Percentiles rank a stretch among this genome's conserved stretches.
phyloP scores from a whole-genome alignment of 2,888 invertebrate genomes.

The Gonocerus acuteangulatus region DNA sequence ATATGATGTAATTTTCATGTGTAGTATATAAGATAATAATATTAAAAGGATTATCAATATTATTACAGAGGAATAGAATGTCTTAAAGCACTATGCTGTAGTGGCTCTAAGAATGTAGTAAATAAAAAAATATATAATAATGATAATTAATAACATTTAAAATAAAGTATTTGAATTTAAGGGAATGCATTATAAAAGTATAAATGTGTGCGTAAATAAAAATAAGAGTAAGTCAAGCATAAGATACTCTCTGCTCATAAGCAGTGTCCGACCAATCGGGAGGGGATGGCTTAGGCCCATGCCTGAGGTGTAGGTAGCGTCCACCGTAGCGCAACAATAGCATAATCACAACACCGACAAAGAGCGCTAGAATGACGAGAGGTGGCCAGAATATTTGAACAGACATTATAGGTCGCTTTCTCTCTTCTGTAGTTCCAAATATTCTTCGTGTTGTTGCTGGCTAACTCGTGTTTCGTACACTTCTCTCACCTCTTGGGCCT shows the following conservation, averaged over 20 bases:
- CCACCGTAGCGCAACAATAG: slow-evolving; percentile 67
- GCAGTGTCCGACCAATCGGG: slow-evolving; percentile 58
- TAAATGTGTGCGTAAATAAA: too few relatives aligned
- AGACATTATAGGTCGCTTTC: slow-evolving; percentile 73
- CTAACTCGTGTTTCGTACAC: slow-evolving; percentile 37
- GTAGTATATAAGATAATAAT: too few relatives aligned
- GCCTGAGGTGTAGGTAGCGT: slow-evolving; percentile 60
- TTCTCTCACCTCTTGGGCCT: slow-evolving; percentile 37
- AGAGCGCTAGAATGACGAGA: slow-evolving; percentile 61
- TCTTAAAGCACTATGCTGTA: too few relatives aligned
- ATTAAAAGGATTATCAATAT: too few relatives aligned
- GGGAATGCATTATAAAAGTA: too few relatives aligned
- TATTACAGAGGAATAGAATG: too few relatives aligned
- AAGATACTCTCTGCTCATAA: slow-evolving; percentile 58
- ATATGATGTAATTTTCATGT: too few relatives aligned
- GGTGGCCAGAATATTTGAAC: slow-evolving; percentile 71
- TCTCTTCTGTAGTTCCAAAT: slow-evolving; percentile 63
- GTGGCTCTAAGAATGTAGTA: too few relatives aligned
- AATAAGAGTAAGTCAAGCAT: slow-evolving; percentile 49
- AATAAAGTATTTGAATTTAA: too few relatives aligned
- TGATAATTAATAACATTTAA: too few relatives aligned
- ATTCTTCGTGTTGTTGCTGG: slow-evolving; percentile 44
- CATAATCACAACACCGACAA: slow-evolving; percentile 65
- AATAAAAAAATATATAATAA: too few relatives aligned
- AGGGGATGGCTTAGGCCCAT: slow-evolving; percentile 47